Evolutionary conservation across 2,888 invertebrate species (phyloP), one percentile per base, ranked within the genome.

Genomic region (Cerastoderma edule): DNA sequence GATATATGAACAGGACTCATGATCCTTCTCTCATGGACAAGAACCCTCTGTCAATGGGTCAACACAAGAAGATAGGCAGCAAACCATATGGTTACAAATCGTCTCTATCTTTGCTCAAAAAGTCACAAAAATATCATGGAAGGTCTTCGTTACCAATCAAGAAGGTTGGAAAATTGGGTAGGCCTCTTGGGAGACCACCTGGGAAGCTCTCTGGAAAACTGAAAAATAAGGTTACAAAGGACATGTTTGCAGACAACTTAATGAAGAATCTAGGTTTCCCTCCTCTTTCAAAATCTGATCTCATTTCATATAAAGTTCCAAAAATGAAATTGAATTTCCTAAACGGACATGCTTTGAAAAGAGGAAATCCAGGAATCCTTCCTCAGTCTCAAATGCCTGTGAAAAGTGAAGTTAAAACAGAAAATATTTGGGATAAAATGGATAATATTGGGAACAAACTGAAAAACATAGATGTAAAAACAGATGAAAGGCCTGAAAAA

Each of bases 251-350:
- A 19, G 69, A 72, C 33, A 72, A 79, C 16, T 70, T 77, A 35
- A 74, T 77, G 63, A 75, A 75, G 70, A 80, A 77, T 24, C 67
- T 80, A 48, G 77, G 77, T 22, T 72, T 72, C 50, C 76, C 68
- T 13, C 74, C 80, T 13, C 57, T 75, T 27, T 72, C 72, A 27
- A 30, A 66, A n/a, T 32, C 39, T 63, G 77, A 80, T 54, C 70
- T 77, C 60, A 67, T 76, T n/a, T 64, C 56, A 1, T 67, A 72
- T 46, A 69, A 48, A 44, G 44, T 60, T 30, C 50, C 28, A n/a
- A 67, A 67, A 32, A 13, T 75, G 46, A 74, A 71, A 19, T 44
- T 16, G 28, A 57, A 46, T 6, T 68, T 32, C 28, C n/a, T 46
- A 57, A 70, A 78, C 28, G 64, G 68, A 33, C 70, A 75, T 50